These are phyloP conservation scores for Odontesthes bonariensis DNA, from an alignment of 2,113 vertebrate species.

Conservation along the genomic window DNA sequence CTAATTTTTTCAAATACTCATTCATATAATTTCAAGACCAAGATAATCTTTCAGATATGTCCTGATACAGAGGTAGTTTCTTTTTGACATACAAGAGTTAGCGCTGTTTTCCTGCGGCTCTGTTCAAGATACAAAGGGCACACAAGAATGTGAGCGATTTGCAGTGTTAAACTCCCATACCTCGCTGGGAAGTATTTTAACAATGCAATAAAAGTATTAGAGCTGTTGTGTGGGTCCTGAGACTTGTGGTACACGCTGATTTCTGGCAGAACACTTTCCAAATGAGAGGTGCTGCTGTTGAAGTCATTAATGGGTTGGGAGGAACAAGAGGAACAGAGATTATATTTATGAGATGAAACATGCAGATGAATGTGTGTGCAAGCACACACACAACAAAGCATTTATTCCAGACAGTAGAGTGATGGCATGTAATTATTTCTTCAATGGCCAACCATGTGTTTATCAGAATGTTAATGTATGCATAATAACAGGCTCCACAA, in stretches of 20 bases:
- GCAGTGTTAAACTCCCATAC: constrained; percentile 11
- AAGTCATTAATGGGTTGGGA: constrained; percentile 61
- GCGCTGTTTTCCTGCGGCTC: constrained; percentile 17
- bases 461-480: constrained; percentile 99
- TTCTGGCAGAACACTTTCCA: constrained; percentile 43
- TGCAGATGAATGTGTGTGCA: constrained; percentile 41
- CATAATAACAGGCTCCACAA: constrained; percentile 96
- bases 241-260: constrained; percentile 1
- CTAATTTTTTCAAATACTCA: no score
- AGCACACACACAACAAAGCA: constrained; percentile 48
- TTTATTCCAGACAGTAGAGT: constrained; percentile 86
- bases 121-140: constrained; percentile 29
- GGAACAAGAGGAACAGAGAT: constrained; percentile 64
- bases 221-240: constrained; percentile 32
- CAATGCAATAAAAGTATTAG: constrained; percentile 3
- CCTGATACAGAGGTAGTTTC: no score
- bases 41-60: no score
- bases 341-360: constrained; percentile 66
- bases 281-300: constrained; percentile 50
- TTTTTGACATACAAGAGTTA: neutral
- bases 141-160: constrained; percentile 11
- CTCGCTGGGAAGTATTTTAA: constrained; percentile 18
- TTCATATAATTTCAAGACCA: no score
- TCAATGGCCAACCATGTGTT: constrained; percentile 92
- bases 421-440: constrained; percentile 98